Conservation (phyloP, 2,113 vertebrate species). For the Hydrolagus affinis region DNA sequence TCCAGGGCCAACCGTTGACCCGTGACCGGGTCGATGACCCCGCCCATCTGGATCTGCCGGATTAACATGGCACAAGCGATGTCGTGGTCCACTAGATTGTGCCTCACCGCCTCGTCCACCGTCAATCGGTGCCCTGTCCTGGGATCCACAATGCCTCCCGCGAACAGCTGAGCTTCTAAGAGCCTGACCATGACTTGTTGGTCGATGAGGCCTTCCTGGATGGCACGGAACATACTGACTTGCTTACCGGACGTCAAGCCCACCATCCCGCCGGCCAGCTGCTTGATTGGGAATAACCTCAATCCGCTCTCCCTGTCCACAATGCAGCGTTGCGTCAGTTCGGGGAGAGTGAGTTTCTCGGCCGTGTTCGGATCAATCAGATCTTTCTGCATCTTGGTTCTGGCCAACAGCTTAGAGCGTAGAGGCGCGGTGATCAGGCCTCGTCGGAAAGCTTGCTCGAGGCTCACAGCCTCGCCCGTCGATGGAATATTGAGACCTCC, state of each 20-base stretch:
- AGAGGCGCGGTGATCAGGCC: constrained; percentile 52
- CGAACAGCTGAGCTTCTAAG: constrained; percentile 84
- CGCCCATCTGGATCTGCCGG: constrained; percentile 73
- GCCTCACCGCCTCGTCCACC: constrained; percentile 65
- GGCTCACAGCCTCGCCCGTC: constrained; percentile 46
- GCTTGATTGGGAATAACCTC: constrained; percentile 73
- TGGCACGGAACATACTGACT: constrained; percentile 73
- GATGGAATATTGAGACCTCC: constrained; percentile 55
- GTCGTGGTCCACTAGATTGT: constrained; percentile 75
- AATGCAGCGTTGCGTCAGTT: constrained; percentile 67
- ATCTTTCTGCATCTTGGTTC: constrained; percentile 51
- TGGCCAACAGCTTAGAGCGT: constrained; percentile 53
- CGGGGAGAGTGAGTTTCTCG: constrained; percentile 62
- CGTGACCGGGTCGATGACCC: constrained; percentile 66
- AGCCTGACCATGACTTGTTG: constrained; percentile 65
- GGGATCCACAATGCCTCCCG: constrained; percentile 84
- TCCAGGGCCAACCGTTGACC: constrained; percentile 66
- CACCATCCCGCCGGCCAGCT: constrained; percentile 71
- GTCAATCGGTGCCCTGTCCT: constrained; percentile 75
- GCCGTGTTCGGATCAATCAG: constrained; percentile 87
- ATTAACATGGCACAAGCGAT: constrained; percentile 69
- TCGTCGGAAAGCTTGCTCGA: constrained; percentile 59
- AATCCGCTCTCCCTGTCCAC: constrained; percentile 62
- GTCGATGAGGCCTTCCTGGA: constrained; percentile 83
- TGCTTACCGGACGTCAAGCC: constrained; percentile 69